Evolutionary conservation across 37 sponge, comb jelly and placozoan species (phyloP).

Genomic region (Eunapius fragilis): DNA sequence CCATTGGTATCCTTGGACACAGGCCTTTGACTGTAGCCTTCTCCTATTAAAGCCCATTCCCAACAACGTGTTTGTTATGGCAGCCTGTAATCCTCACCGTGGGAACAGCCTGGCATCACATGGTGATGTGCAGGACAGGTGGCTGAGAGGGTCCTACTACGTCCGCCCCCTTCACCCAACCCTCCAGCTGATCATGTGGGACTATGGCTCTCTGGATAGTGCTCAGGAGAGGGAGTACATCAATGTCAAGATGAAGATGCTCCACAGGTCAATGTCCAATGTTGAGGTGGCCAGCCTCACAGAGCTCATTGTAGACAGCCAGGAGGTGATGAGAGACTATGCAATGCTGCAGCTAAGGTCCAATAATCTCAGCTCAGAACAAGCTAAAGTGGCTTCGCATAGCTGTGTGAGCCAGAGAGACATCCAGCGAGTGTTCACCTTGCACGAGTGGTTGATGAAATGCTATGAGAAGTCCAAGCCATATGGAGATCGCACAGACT

Average conservation of each 20-base stretch:
- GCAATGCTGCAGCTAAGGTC: slow-evolving; percentile 59
- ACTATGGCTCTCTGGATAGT: slow-evolving; percentile 87
- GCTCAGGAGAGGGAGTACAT: slow-evolving; percentile 89
- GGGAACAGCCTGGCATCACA: slow-evolving; percentile 79
- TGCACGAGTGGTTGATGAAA: slow-evolving; percentile 66
- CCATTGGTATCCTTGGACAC: background rate
- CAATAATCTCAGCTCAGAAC: background rate
- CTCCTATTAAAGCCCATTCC: slow-evolving; percentile 60
- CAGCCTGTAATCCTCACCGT: slow-evolving; percentile 96
- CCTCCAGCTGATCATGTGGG: slow-evolving; percentile 81
- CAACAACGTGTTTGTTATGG: slow-evolving; percentile 81
- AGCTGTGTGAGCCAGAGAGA: slow-evolving; percentile 88
- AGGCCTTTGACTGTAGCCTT: background rate
- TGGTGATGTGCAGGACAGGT: slow-evolving; percentile 47
- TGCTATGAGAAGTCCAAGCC: slow-evolving; percentile 40
- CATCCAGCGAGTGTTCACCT: slow-evolving; percentile 87
- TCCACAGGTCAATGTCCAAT: slow-evolving; percentile 40
- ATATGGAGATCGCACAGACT: slow-evolving; percentile 26
- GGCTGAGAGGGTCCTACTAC: slow-evolving; percentile 86
- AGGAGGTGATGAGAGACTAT: slow-evolving; percentile 72
- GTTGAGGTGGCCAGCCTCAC: slow-evolving; percentile 58
- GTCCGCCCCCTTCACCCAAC: slow-evolving; percentile 85
- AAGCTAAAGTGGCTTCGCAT: slow-evolving; percentile 30
- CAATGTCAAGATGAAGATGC: slow-evolving; percentile 79
- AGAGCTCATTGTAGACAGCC: slow-evolving; percentile 71